Conservation (phyloP, 2,113 vertebrate species). For the Colossoma macropomum region DNA sequence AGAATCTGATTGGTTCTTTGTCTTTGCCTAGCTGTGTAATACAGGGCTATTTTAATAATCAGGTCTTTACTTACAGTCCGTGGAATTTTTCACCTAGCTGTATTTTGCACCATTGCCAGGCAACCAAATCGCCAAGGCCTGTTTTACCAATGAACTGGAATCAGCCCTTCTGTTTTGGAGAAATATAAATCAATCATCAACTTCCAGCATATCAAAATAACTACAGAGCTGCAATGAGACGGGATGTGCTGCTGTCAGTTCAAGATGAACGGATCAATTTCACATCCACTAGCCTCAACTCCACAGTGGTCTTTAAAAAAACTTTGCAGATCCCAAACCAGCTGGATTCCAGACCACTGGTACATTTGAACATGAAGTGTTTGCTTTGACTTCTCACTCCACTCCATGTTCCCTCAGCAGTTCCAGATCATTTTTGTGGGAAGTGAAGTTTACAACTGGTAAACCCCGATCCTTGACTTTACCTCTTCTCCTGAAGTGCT, state of each 20-base stretch:
- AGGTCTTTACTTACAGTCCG: too few relatives aligned
- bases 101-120: not conserved
- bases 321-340: not conserved
- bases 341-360: not conserved
- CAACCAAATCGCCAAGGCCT: not conserved
- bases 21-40: not conserved
- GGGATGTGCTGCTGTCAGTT: not conserved
- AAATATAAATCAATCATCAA: not conserved
- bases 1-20: too few relatives aligned
- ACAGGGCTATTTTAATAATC: not conserved
- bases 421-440: not conserved
- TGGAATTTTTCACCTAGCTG: not conserved
- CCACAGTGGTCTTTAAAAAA: not conserved
- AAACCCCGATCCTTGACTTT: not conserved
- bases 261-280: not conserved
- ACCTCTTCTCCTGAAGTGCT: not conserved
- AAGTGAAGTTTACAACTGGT: not conserved
- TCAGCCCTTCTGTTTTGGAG: not conserved
- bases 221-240: not conserved
- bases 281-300: not conserved
- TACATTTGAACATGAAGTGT: not conserved
- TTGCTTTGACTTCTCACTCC: not conserved
- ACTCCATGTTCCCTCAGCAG: not conserved
- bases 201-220: not conserved
- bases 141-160: not conserved